Conservation (phyloP, 2,888 invertebrate genomes). For the Melieria picta region DNA sequence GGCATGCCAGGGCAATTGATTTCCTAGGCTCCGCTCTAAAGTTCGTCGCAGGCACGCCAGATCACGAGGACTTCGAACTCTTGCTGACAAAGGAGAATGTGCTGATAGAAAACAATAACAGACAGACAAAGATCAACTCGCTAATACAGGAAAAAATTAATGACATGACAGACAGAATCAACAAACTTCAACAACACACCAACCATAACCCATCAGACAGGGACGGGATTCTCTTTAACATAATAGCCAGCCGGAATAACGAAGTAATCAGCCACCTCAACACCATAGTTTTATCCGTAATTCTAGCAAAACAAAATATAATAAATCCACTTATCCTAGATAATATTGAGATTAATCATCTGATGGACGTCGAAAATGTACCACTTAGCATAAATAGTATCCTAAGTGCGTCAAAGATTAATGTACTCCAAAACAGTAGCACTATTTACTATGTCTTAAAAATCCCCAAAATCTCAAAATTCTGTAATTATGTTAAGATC, state of each 20-base stretch:
- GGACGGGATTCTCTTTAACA: not conserved
- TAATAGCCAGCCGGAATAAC: constrained; percentile 1
- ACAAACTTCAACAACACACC: not conserved
- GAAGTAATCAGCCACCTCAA: not conserved
- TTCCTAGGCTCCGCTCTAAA: no score
- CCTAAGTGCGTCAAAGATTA: no score
- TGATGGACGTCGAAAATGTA: not conserved
- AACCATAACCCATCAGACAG: not conserved
- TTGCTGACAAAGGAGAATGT: constrained; percentile 15
- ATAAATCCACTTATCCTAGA: not conserved
- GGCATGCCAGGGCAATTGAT: no score
- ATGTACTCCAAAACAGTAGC: not conserved
- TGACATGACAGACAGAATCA: not conserved
- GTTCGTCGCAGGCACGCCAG: constrained; percentile 7
- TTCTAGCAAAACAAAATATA: not conserved
- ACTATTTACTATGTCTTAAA: not conserved
- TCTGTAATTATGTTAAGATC: not conserved
- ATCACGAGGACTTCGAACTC: constrained; percentile 9
- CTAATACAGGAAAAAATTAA: constrained; percentile 10
- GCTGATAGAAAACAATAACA: constrained; percentile 15
- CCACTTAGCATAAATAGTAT: not conserved
- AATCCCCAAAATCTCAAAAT: not conserved
- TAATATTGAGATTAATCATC: not conserved
- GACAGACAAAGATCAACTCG: constrained; percentile 15
- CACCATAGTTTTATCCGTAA: not conserved